Evolutionary conservation across 2,113 vertebrate species (phyloP).

Genomic region (Bothrops jararaca): DNA sequence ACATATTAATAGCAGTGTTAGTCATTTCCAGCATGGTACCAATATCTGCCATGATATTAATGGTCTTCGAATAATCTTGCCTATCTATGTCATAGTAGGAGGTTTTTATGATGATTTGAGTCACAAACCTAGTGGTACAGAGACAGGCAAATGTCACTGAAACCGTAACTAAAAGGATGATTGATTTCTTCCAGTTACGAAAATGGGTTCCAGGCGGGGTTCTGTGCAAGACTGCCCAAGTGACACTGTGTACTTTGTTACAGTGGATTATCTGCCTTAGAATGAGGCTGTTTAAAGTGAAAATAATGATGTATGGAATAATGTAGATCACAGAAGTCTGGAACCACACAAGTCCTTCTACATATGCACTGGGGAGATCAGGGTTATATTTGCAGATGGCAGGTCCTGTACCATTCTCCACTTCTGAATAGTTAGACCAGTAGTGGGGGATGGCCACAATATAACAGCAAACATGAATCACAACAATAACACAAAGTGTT

Average conservation of each 20-base stretch:
- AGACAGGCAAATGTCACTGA: slow-evolving; percentile 66
- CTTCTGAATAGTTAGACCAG: slow-evolving; percentile 63
- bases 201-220: slow-evolving; percentile 39
- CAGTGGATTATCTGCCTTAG: slow-evolving; percentile 54
- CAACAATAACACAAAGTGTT: slow-evolving; percentile 45
- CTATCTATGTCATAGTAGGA: slow-evolving; percentile 52
- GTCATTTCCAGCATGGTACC: slow-evolving; percentile 68
- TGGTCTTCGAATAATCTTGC: slow-evolving; percentile 55
- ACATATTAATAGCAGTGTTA: slow-evolving; percentile 66
- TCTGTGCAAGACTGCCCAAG: background rate
- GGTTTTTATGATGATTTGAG: slow-evolving; percentile 66
- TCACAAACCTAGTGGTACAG: slow-evolving; percentile 56
- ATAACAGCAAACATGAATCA: slow-evolving; percentile 50
- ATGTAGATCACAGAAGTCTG: slow-evolving; percentile 61
- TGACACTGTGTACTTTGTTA: slow-evolving; percentile 53
- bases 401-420: slow-evolving; percentile 19
- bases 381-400: slow-evolving; percentile 55
- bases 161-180: slow-evolving; percentile 62
- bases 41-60: slow-evolving; percentile 63
- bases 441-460: slow-evolving; percentile 61
- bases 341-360: slow-evolving; percentile 62
- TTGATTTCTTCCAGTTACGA: slow-evolving; percentile 58
- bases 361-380: slow-evolving; percentile 35
- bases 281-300: slow-evolving; percentile 62
- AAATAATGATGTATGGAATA: slow-evolving; percentile 63